Conservation (phyloP, 2,888 invertebrate species). For the Hirtodrosophila cameraria region DNA sequence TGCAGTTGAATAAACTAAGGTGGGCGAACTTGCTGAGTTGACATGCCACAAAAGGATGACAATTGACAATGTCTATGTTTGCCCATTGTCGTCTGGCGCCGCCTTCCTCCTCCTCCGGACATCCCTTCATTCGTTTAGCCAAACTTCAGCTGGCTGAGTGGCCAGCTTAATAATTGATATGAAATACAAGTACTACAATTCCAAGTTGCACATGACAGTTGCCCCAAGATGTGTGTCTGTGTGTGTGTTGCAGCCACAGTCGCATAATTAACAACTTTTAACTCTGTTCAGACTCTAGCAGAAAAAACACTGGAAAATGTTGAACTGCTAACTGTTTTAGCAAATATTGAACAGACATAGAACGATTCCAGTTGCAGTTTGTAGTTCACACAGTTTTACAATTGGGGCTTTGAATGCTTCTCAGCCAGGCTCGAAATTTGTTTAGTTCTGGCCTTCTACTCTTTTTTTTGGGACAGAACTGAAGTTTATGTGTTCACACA, state of each 20-base stretch:
- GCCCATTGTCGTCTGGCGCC: conserved; percentile 68
- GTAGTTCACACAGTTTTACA: conserved; percentile 54
- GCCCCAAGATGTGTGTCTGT: conserved; percentile 38
- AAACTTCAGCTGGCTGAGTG: conserved; percentile 39
- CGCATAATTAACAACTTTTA: conserved; percentile 74
- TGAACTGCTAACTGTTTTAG: conserved; percentile 53
- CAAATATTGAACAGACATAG: conserved; percentile 55
- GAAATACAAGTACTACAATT: conserved; percentile 62
- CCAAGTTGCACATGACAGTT: conserved; percentile 64
- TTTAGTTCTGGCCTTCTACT: conserved; percentile 5
- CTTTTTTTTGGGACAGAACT: conserved; percentile 42
- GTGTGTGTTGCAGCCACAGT: conserved; percentile 21
- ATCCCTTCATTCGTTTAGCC: neutral
- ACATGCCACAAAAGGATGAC: conserved; percentile 74
- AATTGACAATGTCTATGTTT: conserved; percentile 74
- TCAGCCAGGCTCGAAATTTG: conserved; percentile 1
- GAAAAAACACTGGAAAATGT: conserved; percentile 53
- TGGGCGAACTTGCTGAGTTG: conserved; percentile 47
- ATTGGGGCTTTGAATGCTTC: conserved; percentile 24
- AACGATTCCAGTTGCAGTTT: conserved; percentile 66
- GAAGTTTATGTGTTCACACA: conserved; percentile 40
- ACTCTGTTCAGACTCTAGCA: conserved; percentile 22
- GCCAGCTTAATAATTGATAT: conserved; percentile 76
- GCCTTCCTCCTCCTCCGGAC: neutral
- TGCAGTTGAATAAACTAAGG: conserved; percentile 76